Percentiles rank a stretch among this genome's conserved stretches.
Evolutionary conservation across 2,888 invertebrate species (phyloP).

Genomic region (Zygaena filipendulae): DNA sequence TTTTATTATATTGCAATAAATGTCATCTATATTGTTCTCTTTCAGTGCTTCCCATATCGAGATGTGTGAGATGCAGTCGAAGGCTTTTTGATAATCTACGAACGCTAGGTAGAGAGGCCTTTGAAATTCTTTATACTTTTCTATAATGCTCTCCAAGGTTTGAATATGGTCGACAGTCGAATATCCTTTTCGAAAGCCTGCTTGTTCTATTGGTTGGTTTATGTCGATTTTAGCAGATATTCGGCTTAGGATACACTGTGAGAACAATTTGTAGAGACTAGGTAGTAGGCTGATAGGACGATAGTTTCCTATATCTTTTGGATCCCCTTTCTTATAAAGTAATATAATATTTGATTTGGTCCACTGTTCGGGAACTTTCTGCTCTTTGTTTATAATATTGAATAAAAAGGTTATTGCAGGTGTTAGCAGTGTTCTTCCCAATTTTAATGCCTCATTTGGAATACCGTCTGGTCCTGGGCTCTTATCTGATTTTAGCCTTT

Average conservation of each 20-base stretch:
- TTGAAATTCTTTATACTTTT: constrained; percentile 2
- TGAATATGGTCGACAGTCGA: constrained; percentile 7
- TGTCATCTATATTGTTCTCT: neutral
- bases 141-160: constrained; percentile 2
- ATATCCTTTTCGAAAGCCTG: constrained; percentile 3
- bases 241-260: constrained; percentile 1
- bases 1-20: neutral
- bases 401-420: neutral
- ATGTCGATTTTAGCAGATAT: neutral
- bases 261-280: constrained; percentile 4
- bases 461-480: neutral
- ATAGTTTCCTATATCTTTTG: constrained; percentile 6
- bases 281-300: constrained; percentile 7
- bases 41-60: constrained; percentile 1
- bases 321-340: constrained; percentile 8
- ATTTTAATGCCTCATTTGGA: constrained; percentile 1
- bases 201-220: constrained; percentile 5
- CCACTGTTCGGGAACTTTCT: constrained; percentile 8
- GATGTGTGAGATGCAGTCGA: constrained; percentile 1
- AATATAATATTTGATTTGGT: constrained; percentile 6
- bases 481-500: neutral
- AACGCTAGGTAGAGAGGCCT: neutral
- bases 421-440: neutral
- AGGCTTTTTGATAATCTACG: constrained; percentile 2
- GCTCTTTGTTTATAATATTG: constrained; percentile 1